Conservation (phyloP, 2,888 invertebrate genomes). For the Parnassius smintheus region DNA sequence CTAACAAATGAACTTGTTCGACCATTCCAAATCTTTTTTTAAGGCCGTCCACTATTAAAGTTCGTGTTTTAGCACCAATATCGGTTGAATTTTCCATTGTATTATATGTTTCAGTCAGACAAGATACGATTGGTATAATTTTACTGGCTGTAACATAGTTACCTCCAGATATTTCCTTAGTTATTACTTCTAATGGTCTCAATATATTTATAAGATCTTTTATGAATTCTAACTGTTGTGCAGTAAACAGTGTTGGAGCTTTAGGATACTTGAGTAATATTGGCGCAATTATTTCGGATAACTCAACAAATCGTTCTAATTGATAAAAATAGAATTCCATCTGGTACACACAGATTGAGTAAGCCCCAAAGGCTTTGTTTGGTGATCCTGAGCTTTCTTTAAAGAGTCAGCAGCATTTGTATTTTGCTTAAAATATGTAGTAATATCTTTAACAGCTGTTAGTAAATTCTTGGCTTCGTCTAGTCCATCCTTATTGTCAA, state of each 20-base stretch:
- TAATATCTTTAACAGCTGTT: constrained; percentile 36
- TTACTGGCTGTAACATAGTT: constrained; percentile 40
- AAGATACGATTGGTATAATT: constrained; percentile 40
- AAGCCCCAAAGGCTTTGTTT: constrained; percentile 29
- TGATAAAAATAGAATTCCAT: too few relatives aligned
- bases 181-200: constrained; percentile 18
- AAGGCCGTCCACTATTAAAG: background rate
- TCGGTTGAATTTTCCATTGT: constrained; percentile 35
- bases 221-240: constrained; percentile 34
- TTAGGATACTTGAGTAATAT: constrained; percentile 32
- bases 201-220: constrained; percentile 32
- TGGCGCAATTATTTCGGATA: too few relatives aligned
- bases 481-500: constrained; percentile 35
- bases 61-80: constrained; percentile 33
- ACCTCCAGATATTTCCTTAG: constrained; percentile 40
- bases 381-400: constrained; percentile 34
- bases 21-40: constrained; percentile 30
- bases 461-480: constrained; percentile 36
- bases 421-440: constrained; percentile 36
- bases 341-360: too few relatives aligned
- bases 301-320: too few relatives aligned
- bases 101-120: constrained; percentile 40
- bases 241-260: constrained; percentile 39
- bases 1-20: constrained; percentile 36
- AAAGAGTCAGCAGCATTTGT: constrained; percentile 37